Evolutionary conservation across 2,888 invertebrate species (phyloP).

Genomic region (Drosophila ezoana): DNA sequence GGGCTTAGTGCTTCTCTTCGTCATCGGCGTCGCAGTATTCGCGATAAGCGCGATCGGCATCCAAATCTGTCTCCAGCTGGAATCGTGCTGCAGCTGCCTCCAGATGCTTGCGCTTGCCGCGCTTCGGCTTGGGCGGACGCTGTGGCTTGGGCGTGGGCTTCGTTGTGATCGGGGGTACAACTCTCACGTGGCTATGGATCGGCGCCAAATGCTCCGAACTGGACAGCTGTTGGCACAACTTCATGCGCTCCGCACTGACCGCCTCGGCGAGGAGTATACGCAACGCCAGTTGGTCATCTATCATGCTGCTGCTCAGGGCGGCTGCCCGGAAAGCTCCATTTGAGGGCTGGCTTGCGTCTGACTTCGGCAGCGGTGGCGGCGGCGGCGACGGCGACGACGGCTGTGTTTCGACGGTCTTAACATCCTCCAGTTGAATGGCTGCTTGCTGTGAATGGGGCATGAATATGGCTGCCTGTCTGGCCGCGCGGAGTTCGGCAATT

Average conservation of each 20-base stretch:
- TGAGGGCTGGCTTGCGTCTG: not conserved
- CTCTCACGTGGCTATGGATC: not conserved
- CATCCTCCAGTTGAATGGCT: not conserved
- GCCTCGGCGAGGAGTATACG: conserved; percentile 26
- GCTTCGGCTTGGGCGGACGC: conserved; percentile 18
- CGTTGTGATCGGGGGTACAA: too few species aligned
- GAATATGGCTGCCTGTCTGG: conserved; percentile 17
- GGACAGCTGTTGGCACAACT: not conserved
- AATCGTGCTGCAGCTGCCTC: not conserved
- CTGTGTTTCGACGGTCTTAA: not conserved
- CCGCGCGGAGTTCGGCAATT: conserved; percentile 38
- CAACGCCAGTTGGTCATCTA: not conserved
- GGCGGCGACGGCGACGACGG: not conserved
- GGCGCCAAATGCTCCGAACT: conserved; percentile 23
- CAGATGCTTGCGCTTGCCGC: not conserved
- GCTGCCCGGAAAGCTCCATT: not conserved
- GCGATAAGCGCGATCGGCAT: conserved; percentile 8
- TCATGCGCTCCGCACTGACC: conserved; percentile 22
- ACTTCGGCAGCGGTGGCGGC: not conserved
- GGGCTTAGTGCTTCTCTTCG: not conserved
- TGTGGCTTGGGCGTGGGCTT: not conserved
- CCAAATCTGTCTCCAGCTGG: conserved; percentile 5
- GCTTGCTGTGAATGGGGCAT: not conserved
- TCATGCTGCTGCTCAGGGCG: not conserved
- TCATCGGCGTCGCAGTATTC: not conserved